Conservation (phyloP, 2,113 vertebrate species). For the Empidonax traillii region DNA sequence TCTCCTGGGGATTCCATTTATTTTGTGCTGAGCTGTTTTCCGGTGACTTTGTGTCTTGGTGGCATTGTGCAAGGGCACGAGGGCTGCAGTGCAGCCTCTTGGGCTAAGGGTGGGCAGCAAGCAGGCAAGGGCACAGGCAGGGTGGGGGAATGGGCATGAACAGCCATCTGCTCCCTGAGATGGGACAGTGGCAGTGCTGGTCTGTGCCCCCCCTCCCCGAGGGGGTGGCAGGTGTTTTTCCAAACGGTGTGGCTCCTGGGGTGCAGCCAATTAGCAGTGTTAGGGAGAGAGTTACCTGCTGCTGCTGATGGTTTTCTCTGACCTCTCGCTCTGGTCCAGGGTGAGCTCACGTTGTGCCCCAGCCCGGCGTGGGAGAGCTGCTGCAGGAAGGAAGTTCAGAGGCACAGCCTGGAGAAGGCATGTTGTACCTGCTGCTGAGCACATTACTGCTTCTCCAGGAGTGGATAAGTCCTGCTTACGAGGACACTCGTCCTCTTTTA, state of each 20-base stretch:
- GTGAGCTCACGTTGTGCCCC: not conserved
- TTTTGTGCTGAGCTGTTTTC: not conserved
- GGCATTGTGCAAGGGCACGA: rapidly evolving
- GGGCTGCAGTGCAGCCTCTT: not conserved
- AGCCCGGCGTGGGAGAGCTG: not conserved
- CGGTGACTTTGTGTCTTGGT: rapidly evolving
- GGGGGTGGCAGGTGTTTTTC: no score
- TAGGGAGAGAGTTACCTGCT: not conserved
- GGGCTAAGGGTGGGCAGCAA: not conserved
- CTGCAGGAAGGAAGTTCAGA: rapidly evolving
- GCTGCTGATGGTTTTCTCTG: not conserved
- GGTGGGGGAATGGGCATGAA: not conserved
- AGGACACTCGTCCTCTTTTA: conserved; percentile 20
- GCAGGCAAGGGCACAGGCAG: not conserved
- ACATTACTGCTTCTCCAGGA: not conserved
- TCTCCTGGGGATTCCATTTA: not conserved
- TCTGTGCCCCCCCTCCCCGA: no score
- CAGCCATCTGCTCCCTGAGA: no score
- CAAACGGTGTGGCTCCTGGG: not conserved
- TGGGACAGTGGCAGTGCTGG: no score
- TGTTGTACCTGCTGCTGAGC: not conserved
- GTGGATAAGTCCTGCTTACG: not conserved
- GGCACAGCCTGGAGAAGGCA: not conserved
- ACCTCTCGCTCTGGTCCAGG: not conserved
- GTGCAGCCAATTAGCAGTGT: not conserved